Evolutionary conservation across 2,888 invertebrate genomes (phyloP), one percentile per base, ranked within the genome.

Genomic region (Drosophila macrothrix): DNA sequence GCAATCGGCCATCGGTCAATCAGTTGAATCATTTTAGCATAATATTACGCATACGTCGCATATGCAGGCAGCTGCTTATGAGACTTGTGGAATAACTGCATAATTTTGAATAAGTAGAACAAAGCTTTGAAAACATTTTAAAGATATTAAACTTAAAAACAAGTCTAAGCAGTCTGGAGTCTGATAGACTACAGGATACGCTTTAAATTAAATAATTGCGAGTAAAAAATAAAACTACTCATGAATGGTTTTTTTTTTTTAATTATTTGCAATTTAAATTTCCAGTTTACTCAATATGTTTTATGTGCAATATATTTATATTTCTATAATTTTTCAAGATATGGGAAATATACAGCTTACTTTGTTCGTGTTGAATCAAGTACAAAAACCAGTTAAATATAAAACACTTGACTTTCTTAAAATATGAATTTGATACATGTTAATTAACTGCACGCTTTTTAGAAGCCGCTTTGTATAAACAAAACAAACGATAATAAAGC

Each of bases 31-130:
- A 55, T 54, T 58, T 49, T 39, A 37, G 55, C 55, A 62, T 62
- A 58, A 65, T 33, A 82, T 82, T 83, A 73, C 71, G 75, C 73
- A 82, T 82, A 82, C 82, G 81, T 49, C 68, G 59, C 39, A 55
- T 78, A 63, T 63, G 35, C 28, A 41, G 41, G 35, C 60, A 66
- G 60, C 66, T 74, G 35, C 43, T 43, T 14, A 41, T 58, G 29
- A 37, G 19, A n/a, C 43, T 61, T 68, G 63, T 56, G 52, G 28
- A 60, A 46, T 50, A 54, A 59, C 53, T 72, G 55, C 52, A 72
- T 65, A 72, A 41, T 49, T 35, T 64, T 67, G 58, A 16, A 65
- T 49, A 72, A 60, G 39, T 73, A 53, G 46, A 63, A 65, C 72
- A 29, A n/a, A 53, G 19, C 37, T 25, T 7, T 63, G 60, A 53